phyloP scores from a whole-genome alignment of 37 sponge, comb jelly and placozoan species.

The Beroe ovata region DNA sequence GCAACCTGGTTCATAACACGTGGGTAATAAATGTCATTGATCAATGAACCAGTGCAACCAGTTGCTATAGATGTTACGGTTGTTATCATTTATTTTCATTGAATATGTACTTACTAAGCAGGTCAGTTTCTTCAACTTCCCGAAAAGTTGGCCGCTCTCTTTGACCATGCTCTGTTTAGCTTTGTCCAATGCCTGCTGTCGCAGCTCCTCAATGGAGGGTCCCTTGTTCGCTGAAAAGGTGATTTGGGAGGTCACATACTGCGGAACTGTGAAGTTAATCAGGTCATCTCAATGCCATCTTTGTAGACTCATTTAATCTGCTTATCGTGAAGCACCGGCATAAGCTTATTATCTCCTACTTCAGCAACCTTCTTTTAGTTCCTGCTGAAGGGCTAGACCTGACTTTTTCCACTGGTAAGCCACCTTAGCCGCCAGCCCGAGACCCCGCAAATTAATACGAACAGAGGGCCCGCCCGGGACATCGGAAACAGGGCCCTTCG shows the following conservation, averaged over 20 bases:
- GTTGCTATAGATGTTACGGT: neutral
- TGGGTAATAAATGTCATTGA: too few relatives aligned
- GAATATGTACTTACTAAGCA: constrained; percentile 14
- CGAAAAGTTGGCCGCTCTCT: constrained; percentile 19
- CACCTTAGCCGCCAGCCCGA: constrained; percentile 28
- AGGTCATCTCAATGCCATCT: too few relatives aligned
- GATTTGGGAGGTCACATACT: too few relatives aligned
- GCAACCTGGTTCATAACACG: too few relatives aligned
- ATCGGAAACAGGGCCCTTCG: neutral
- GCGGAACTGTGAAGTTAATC: too few relatives aligned
- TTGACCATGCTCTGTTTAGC: constrained; percentile 36
- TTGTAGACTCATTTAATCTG: too few relatives aligned
- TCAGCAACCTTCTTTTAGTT: neutral
- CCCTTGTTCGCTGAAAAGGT: constrained; percentile 27
- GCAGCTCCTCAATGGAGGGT: constrained; percentile 31
- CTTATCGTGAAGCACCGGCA: too few relatives aligned
- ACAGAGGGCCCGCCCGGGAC: constrained; percentile 19
- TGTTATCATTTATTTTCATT: neutral
- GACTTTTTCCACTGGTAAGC: constrained; percentile 25
- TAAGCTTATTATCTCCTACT: too few relatives aligned
- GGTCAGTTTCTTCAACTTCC: constrained; percentile 11
- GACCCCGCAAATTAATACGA: constrained; percentile 2
- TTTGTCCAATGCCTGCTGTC: constrained; percentile 25
- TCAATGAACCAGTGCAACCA: neutral
- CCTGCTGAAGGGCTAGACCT: neutral